Conservation (phyloP, 2,797 vertebrate species). For the Philypnodon macrostomus region DNA sequence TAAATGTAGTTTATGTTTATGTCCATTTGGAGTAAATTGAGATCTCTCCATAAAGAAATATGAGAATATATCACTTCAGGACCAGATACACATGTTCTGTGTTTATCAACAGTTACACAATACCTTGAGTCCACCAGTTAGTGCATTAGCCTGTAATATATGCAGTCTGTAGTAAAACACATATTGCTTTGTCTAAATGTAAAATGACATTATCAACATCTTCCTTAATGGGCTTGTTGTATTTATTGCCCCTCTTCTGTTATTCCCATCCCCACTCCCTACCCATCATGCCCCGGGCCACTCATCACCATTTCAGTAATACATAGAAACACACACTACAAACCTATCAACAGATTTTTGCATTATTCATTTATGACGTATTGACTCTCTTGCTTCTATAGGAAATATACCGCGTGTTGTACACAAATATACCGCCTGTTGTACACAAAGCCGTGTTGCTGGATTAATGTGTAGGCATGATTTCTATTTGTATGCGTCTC, state of each 20-base stretch:
- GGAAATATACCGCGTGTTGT: neutral
- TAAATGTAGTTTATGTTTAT: too few species aligned
- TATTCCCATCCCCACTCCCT: slow-evolving; percentile 6
- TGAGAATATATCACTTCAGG: too few species aligned
- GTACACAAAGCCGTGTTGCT: neutral
- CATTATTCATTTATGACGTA: slow-evolving; percentile 8
- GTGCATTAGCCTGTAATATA: too few species aligned
- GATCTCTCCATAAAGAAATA: too few species aligned
- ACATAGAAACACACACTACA: slow-evolving; percentile 10
- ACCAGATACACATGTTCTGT: too few species aligned
- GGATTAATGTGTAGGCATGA: slow-evolving; percentile 6
- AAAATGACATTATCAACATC: neutral
- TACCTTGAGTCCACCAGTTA: too few species aligned
- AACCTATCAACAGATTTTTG: slow-evolving; percentile 9
- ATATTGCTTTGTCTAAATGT: slow-evolving; percentile 1
- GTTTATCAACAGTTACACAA: too few species aligned
- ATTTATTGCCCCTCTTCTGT: slow-evolving; percentile 6
- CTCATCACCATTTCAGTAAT: neutral
- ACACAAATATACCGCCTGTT: neutral
- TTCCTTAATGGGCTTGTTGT: slow-evolving; percentile 2
- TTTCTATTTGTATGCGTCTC: neutral
- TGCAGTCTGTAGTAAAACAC: neutral
- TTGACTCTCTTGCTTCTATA: neutral
- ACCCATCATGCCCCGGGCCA: neutral
- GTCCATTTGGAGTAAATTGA: too few species aligned